Conservation (phyloP, 2,888 invertebrate species). For the Sussaba pulchella region DNA sequence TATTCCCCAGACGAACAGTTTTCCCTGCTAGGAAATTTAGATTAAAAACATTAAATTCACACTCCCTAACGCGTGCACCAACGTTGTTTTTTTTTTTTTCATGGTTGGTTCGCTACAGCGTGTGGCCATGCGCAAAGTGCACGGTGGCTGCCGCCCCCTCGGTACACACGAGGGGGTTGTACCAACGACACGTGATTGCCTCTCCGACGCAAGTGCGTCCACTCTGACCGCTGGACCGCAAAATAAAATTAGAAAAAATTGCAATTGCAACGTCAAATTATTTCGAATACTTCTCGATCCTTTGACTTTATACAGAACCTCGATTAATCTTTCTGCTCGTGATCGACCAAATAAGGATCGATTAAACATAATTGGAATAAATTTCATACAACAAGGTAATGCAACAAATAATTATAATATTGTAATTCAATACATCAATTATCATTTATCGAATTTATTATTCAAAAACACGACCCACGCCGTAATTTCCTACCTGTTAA, state of each 20-base stretch:
- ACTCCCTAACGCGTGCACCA: conserved; percentile 47
- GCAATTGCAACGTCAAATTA: conserved; percentile 52
- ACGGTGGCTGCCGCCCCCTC: conserved; percentile 37
- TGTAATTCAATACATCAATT: no score
- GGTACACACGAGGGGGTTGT: conserved; percentile 48
- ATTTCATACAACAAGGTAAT: no score
- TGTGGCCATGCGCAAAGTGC: conserved; percentile 31
- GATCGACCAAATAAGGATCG: no score
- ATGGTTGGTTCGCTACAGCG: conserved; percentile 14
- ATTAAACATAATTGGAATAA: background rate
- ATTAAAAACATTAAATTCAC: conserved; percentile 78
- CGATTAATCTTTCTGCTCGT: no score
- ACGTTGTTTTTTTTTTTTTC: conserved; percentile 7
- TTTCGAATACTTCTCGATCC: conserved; percentile 3
- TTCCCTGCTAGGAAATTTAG: conserved; percentile 73
- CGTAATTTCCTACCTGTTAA: no score
- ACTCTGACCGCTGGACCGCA: conserved; percentile 58
- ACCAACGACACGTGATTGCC: conserved; percentile 68
- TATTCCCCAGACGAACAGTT: conserved; percentile 56
- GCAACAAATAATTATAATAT: no score
- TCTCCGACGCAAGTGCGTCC: conserved; percentile 65
- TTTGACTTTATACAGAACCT: no score
- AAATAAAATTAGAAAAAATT: conserved; percentile 68
- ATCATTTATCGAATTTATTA: no score
- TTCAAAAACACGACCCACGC: no score